Conservation (phyloP, 2,888 invertebrate species). For the Idaea biselata region DNA sequence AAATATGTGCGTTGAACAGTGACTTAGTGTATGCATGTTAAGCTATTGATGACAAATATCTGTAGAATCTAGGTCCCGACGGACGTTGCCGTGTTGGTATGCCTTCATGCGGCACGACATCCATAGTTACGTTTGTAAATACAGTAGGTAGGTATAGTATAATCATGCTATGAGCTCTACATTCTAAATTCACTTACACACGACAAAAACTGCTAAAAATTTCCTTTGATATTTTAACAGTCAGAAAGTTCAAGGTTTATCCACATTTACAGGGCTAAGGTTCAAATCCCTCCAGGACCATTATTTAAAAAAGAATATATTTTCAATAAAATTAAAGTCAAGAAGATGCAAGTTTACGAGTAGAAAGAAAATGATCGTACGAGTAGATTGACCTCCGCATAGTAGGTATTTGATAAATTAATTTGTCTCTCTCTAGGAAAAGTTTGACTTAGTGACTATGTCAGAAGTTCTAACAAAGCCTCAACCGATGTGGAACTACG, state of each 20-base stretch:
- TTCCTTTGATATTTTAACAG: too few species aligned
- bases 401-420: background rate
- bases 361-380: background rate
- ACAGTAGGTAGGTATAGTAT: background rate
- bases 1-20: background rate
- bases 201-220: background rate
- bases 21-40: background rate
- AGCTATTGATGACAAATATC: background rate
- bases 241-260: too few species aligned
- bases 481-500: background rate
- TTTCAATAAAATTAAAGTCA: background rate
- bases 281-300: too few species aligned
- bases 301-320: too few species aligned
- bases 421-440: background rate
- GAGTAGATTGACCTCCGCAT: background rate
- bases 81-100: constrained; percentile 1
- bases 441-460: background rate
- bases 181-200: background rate
- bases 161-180: background rate
- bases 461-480: background rate
- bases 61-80: background rate
- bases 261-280: too few species aligned
- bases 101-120: background rate
- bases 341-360: background rate
- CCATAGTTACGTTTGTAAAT: background rate